Conservation (phyloP, 2,113 vertebrate species). For the Serinus canaria region DNA sequence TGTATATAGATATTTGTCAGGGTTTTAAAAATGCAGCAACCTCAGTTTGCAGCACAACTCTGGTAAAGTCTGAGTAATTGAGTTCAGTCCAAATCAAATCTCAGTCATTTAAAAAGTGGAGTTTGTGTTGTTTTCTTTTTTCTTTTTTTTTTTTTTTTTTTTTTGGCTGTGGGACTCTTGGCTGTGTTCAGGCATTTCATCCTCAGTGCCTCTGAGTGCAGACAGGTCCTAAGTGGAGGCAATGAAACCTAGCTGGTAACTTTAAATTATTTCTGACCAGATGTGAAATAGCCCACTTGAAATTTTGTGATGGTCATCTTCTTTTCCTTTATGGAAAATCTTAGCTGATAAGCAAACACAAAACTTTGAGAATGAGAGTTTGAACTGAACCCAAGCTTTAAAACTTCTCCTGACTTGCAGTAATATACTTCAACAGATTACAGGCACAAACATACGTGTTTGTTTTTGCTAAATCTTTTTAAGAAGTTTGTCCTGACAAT, state of each 20-base stretch:
- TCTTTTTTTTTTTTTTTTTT: not conserved
- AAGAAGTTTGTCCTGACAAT: not conserved
- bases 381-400: not conserved
- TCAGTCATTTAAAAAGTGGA: not conserved
- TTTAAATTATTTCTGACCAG: not conserved
- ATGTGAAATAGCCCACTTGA: not conserved
- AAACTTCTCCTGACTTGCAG: not conserved
- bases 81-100: not conserved
- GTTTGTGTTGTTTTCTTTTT: not conserved
- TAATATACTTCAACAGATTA: not conserved
- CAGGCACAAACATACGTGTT: fast-evolving
- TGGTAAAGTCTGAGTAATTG: not conserved
- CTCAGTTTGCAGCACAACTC: not conserved
- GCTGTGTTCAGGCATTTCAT: not conserved
- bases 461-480: not conserved
- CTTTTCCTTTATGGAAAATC: not conserved
- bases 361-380: not conserved
- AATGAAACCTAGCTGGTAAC: not conserved
- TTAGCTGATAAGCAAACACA: not conserved
- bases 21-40: not conserved
- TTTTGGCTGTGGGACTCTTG: not conserved
- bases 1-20: not conserved
- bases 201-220: not conserved
- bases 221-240: not conserved
- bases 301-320: not conserved